These are phyloP conservation scores for Odontomyia ornata DNA, from an alignment of 2,888 invertebrate species.

Conservation along the genomic window DNA sequence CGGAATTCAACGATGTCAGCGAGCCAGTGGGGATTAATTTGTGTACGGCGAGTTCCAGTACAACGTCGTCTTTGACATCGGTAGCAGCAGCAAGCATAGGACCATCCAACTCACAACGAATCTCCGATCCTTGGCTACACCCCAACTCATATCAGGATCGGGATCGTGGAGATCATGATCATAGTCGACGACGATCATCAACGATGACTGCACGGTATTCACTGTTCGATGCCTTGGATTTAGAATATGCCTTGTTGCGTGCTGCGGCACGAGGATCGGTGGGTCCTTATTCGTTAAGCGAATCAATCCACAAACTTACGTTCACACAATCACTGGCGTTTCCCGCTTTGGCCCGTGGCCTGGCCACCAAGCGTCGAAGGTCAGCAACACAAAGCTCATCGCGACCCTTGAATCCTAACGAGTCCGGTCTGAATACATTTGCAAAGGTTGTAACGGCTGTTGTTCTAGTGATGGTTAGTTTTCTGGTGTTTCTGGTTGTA, in stretches of 20 bases:
- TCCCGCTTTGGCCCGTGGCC: conserved; percentile 74
- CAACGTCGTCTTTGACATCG: conserved; percentile 70
- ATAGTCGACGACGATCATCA: conserved; percentile 68
- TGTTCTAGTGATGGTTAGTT: conserved; percentile 74
- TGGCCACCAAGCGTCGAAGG: conserved; percentile 71
- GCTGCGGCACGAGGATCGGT: conserved; percentile 77
- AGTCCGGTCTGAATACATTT: conserved; percentile 74
- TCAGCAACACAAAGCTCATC: conserved; percentile 66
- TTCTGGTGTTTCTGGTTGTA: conserved; percentile 77
- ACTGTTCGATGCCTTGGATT: conserved; percentile 75
- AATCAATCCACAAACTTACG: conserved; percentile 76
- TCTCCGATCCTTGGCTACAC: conserved; percentile 65
- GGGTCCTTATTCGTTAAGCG: conserved; percentile 75
- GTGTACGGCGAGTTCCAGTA: conserved; percentile 67
- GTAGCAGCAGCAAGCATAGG: conserved; percentile 63
- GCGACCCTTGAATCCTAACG: conserved; percentile 70
- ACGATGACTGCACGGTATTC: conserved; percentile 73
- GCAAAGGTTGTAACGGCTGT: conserved; percentile 77
- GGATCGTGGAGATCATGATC: conserved; percentile 57
- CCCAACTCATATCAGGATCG: conserved; percentile 60
- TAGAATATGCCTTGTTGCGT: conserved; percentile 74
- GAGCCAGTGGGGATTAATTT: conserved; percentile 56
- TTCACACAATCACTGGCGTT: conserved; percentile 79
- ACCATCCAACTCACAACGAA: conserved; percentile 58
- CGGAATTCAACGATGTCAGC: conserved; percentile 64